Base-by-base conservation (phyloP, 2,888 invertebrate genomes). In the Spicauda simplicius region DNA sequence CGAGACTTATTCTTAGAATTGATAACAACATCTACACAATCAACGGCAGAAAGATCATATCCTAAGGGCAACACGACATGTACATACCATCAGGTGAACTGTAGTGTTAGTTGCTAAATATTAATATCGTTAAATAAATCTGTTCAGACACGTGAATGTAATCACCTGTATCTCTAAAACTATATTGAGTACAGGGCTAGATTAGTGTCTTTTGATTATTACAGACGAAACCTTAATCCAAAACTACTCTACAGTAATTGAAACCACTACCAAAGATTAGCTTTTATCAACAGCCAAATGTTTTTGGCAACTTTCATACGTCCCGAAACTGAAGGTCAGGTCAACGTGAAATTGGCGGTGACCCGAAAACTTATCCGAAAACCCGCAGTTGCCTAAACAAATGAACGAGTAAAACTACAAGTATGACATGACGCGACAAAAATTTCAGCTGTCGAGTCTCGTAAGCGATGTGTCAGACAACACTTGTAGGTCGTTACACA, bases 401-500 rank as follows among this genome's bases (percentile, higher is more conserved):
- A 41, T 41, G 41, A 45, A 45, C 11, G n/a, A n/a, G 45, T 14
- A 14, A 41, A 45, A n/a, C 45, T 45, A 41, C 3, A 14, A 14
- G 41, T 45, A 45, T 45, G 1, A 41, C 12, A 14, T 41, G 14
- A n/a, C 45, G 14, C 12, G 41, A 41, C 45, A n/a, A 45, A 45
- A 45, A n/a, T n/a, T 14, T 45, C 45, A 45, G 45, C 12, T n/a
- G 45, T 45, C 45, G 45, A 45, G 45, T 41, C 37, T 57, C 56
- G 19, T 25, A 33, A 55, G 33, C 33, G 8, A 55, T 55, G 54
- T 55, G 16, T 45, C 45, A 45, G 45, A 45, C 45, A n/a, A 2
- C 53, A 61, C 57, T 41, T 41, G 37, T 20, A 45, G 45, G 20
- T 58, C 58, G 20, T 45, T 41, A 45, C 56, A 57, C 56, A 41